Conservation (phyloP, 2,888 invertebrate species). For the Ecdyonurus torrentis region DNA sequence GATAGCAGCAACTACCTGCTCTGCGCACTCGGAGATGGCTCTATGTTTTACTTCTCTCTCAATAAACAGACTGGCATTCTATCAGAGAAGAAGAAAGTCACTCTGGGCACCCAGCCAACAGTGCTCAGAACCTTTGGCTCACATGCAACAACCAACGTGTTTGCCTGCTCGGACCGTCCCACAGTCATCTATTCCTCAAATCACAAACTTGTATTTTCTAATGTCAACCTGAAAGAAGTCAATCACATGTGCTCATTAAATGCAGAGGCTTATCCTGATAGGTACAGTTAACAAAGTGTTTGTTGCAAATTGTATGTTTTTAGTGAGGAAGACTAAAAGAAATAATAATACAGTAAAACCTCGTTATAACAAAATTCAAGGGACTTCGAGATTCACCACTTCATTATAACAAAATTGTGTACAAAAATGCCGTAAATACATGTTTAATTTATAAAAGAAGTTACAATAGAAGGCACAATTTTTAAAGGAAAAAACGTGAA, state of each 20-base stretch:
- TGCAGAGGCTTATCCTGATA: constrained; percentile 88
- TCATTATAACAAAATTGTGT: too few species aligned
- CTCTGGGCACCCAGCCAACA: constrained; percentile 93
- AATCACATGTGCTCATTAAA: constrained; percentile 97
- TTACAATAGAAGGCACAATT: too few species aligned
- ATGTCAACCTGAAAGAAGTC: constrained; percentile 87
- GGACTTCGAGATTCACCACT: too few species aligned
- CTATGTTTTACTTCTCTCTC: constrained; percentile 88
- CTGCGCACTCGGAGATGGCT: constrained; percentile 93
- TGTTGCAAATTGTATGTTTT: too few species aligned
- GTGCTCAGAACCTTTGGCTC: constrained; percentile 79
- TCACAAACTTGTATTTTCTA: constrained; percentile 96
- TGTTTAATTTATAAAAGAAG: too few species aligned
- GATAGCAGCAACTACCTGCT: constrained; percentile 80
- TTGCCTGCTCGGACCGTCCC: constrained; percentile 96
- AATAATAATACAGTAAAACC: too few species aligned
- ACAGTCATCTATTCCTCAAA: constrained; percentile 99
- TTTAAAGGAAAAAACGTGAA: too few species aligned
- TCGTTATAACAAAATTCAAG: too few species aligned
- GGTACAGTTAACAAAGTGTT: too few species aligned
- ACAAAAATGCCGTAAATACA: too few species aligned
- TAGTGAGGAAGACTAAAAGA: too few species aligned
- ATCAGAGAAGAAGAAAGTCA: constrained; percentile 80
- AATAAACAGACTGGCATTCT: constrained; percentile 57
- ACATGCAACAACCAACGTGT: constrained; percentile 77